Evolutionary conservation across 2,113 vertebrate species (phyloP), one percentile per base, ranked within the genome.

Genomic region (Entosphenus tridentatus): DNA sequence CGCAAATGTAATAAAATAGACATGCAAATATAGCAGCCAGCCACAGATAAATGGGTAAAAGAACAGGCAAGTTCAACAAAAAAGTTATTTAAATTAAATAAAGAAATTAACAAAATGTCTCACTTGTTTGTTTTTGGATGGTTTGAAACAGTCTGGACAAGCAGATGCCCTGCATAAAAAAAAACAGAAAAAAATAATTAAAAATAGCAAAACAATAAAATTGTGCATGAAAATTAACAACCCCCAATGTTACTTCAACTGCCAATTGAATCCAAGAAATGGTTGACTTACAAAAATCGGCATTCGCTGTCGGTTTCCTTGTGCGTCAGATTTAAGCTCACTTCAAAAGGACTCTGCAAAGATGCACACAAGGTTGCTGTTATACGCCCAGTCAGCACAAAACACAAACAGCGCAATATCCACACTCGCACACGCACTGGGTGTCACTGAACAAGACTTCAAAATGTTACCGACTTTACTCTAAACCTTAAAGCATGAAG

Each of bases 261-360:
- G 58, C 4, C 58, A 62, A 62, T 17, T 62, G 58, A 39, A 39
- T 39, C 62, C 62, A 65, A 21, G 10, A 65, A 10, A n/a, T 16
- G 10, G 62, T 9, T 9, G n/a, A 65, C 62, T 65, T 65, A 65
- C 62, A 65, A 65, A 65, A 65, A 65, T 16, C 21, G 62, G 62
- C 62, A 65, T 65, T 65, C 62, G n/a, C 21, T 10, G n/a, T 65
- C 21, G 10, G 62, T 65, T 65, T 65, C 62, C 62, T 65, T 21
- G 62, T 65, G 62, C 21, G 62, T 65, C n/a, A 65, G 21, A 21
- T 65, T 65, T 9, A 65, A n/a, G 21, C 8, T 65, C 62, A 65
- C 62, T 65, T 65, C 62, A 65, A 65, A 65, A 65, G 62, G 62
- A 65, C 62, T 65, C 62, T 65, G 62, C 10, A 65, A 65, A 65